Base-by-base conservation (phyloP, 1,140 invertebrate genomes). In the Drosophila mojavensis region DNA sequence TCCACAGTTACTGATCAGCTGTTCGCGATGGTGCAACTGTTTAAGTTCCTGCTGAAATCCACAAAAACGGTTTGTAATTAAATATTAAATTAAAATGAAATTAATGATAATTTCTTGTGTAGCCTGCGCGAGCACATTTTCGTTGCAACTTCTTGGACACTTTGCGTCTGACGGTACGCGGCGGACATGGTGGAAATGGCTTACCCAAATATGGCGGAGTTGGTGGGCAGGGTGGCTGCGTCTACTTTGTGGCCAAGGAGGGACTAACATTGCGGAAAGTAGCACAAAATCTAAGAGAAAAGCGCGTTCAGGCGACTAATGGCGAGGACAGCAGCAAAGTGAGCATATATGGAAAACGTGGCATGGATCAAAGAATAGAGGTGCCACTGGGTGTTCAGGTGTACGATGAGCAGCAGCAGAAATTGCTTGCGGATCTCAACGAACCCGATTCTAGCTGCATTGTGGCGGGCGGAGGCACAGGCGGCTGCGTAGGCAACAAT, bases 161-260 rank as follows among this genome's bases (percentile, higher is more conserved):
- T 1, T 91, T 97, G 17, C 93, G 94, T 78, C 81, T 98, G 41
- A 93, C 94, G 80, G 96, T 97, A 3, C 94, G 94, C 90, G 96
- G 94, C 20, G 97, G 97, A 15, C 93, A 94, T 36, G 97, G 97
- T 10, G 96, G 94, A 3, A 94, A 94, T 85, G 97, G 97, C 1
- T 91, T 95, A 47, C 95, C 96, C 1, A 94, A 95, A 78, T 97
- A 95, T 92, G 97, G 97, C 11, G 97, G 97, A 5, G 89, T 96
- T 9, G 97, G 98, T 24, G 98, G 98, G 0, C 94, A 95, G 91
- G 98, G 98, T 15, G 98, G 98, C 13, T 95, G 96, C 93, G 94
- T 98, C 11, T 95, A 95, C 85, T 93, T 97, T 15, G 88, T 95
- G 39, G 96, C 95, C 0, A 94, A 95, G 70, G 95, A 97, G 80